Percentiles rank a stretch among this genome's conserved stretches.
Conservation (phyloP, 2,797 vertebrate species). For the Buphagus erythrorhynchus region DNA sequence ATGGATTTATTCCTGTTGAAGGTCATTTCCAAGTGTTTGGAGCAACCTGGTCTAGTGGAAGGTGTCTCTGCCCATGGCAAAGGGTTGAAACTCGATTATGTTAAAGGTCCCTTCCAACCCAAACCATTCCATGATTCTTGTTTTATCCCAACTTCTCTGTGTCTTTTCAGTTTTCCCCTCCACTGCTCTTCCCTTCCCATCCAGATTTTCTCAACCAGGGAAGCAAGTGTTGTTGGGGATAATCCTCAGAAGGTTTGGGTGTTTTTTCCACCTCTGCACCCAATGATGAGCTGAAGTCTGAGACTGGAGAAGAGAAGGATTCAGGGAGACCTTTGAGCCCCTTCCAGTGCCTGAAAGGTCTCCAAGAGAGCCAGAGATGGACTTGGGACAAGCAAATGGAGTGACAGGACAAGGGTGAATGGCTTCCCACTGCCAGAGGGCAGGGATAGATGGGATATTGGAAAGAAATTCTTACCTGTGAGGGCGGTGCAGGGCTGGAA, state of each 20-base stretch:
- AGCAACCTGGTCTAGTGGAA: neutral
- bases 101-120: neutral
- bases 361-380: neutral
- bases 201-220: neutral
- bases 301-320: neutral
- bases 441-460: neutral
- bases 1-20: neutral
- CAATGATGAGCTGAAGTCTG: neutral
- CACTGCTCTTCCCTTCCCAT: neutral
- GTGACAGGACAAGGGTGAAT: neutral
- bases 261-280: neutral
- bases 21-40: neutral
- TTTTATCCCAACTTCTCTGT: neutral
- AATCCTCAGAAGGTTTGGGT: neutral
- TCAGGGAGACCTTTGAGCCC: neutral
- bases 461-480: neutral
- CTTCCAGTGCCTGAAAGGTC: neutral
- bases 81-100: fast-evolving
- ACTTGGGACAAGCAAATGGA: fast-evolving
- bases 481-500: fast-evolving
- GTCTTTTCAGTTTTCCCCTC: neutral
- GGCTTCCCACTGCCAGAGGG: neutral
- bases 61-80: neutral
- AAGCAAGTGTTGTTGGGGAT: neutral
- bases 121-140: neutral